Conservation (phyloP, 2,113 vertebrate species). For the Morone saxatilis region DNA sequence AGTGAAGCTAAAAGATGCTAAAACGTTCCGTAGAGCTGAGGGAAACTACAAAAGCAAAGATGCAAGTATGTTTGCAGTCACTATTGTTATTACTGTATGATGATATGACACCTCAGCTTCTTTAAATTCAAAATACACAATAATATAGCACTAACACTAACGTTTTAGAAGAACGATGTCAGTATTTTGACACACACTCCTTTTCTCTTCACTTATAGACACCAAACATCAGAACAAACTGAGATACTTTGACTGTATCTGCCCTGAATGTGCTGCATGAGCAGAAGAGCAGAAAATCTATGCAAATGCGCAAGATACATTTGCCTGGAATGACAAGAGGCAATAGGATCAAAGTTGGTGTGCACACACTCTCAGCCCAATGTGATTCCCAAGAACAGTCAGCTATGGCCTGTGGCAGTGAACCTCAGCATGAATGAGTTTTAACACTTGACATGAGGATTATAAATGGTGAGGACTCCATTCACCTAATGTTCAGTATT, state of each 20-base stretch:
- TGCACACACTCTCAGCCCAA: constrained; percentile 11
- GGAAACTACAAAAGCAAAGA: no score
- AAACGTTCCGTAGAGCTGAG: no score
- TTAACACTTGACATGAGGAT: constrained; percentile 55
- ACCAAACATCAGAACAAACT: background rate
- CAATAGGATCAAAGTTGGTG: background rate
- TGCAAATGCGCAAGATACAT: constrained; percentile 34
- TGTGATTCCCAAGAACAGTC: constrained; percentile 47
- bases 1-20: no score
- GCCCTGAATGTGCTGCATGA: background rate
- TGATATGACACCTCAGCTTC: background rate
- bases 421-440: constrained; percentile 61
- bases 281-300: constrained; percentile 20
- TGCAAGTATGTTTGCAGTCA: background rate
- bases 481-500: constrained; percentile 44
- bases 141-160: background rate
- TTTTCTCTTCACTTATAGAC: background rate
- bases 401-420: constrained; percentile 49
- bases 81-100: background rate
- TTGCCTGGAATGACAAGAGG: constrained; percentile 3
- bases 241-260: background rate
- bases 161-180: background rate
- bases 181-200: background rate
- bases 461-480: constrained; percentile 42
- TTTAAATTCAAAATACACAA: background rate